Conservation (phyloP, 2,888 invertebrate species). For the Syritta pipiens region DNA sequence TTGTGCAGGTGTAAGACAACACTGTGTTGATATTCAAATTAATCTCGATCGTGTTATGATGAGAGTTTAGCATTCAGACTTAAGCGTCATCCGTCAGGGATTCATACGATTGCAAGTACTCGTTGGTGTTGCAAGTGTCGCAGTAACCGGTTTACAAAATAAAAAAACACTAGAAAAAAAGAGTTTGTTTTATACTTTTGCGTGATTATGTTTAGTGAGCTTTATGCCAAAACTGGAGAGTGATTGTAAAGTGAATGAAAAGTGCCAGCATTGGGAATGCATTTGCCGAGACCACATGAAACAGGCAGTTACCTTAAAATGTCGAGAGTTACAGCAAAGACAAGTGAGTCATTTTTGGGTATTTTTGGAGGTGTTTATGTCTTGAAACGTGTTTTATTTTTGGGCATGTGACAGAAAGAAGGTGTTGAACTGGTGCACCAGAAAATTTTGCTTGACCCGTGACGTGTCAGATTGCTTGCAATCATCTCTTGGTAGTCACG, state of each 20-base stretch:
- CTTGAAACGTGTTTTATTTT: conserved; percentile 13
- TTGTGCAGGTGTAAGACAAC: too few relatives aligned
- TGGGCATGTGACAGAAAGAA: background rate
- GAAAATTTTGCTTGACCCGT: too few relatives aligned
- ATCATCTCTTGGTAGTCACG: background rate
- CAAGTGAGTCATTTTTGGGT: conserved; percentile 47
- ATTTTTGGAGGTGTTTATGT: too few relatives aligned
- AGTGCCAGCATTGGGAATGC: conserved; percentile 24
- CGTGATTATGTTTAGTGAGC: conserved; percentile 26
- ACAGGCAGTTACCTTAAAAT: conserved; percentile 38
- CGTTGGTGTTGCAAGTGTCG: conserved; percentile 11
- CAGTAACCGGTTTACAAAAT: background rate
- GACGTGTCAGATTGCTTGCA: too few relatives aligned
- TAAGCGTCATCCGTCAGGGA: conserved; percentile 26
- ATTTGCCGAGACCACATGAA: conserved; percentile 43
- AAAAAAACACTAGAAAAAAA: background rate
- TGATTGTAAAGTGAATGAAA: conserved; percentile 18
- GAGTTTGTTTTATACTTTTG: background rate
- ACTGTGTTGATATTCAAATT: too few relatives aligned
- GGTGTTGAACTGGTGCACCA: conserved; percentile 6
- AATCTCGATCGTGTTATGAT: too few relatives aligned
- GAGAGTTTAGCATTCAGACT: too few relatives aligned
- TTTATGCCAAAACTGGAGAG: conserved; percentile 35
- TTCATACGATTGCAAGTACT: background rate
- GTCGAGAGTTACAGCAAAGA: conserved; percentile 16